Percentiles rank a stretch among this genome's conserved stretches.
Evolutionary conservation across 64 coral and sea anemone species (phyloP).

Genomic region (Acropora tenuis): DNA sequence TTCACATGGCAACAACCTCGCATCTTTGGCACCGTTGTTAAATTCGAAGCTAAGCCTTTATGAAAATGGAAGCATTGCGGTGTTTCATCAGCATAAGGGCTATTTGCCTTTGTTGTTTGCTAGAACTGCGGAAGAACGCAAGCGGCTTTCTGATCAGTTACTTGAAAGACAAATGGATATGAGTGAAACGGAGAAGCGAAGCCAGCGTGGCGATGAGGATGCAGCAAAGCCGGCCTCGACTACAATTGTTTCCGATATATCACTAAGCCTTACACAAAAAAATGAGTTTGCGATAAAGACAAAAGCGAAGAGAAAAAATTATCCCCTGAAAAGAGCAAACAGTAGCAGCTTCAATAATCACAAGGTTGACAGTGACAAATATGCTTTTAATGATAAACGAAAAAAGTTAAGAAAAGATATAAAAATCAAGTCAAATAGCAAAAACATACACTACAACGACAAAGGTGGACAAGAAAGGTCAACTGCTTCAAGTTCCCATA

Average conservation of each 20-base stretch:
- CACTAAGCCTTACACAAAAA: neutral
- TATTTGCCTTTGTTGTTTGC: conserved; percentile 22
- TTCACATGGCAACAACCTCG: conserved; percentile 76
- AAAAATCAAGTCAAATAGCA: neutral
- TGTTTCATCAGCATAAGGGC: conserved; percentile 49
- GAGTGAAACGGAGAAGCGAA: neutral
- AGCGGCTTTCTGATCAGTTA: neutral
- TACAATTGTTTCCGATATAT: neutral
- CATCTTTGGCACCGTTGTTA: neutral
- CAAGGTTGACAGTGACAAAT: neutral
- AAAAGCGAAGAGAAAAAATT: conserved; percentile 1
- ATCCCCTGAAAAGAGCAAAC: neutral
- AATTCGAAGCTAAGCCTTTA: conserved; percentile 67
- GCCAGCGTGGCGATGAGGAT: neutral
- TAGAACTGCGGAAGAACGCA: conserved; percentile 31
- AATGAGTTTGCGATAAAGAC: conserved; percentile 3
- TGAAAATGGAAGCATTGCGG: conserved; percentile 62
- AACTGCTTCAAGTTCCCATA: neutral
- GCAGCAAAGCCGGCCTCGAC: neutral
- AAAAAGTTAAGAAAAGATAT: neutral
- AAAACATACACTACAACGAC: neutral
- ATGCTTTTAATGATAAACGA: neutral
- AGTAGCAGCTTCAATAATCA: neutral
- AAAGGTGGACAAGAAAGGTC: neutral
- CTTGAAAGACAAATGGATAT: conserved; percentile 27